phyloP scores from a whole-genome alignment of 37 sponge, comb jelly and placozoan species.

The Spongilla lacustris region DNA sequence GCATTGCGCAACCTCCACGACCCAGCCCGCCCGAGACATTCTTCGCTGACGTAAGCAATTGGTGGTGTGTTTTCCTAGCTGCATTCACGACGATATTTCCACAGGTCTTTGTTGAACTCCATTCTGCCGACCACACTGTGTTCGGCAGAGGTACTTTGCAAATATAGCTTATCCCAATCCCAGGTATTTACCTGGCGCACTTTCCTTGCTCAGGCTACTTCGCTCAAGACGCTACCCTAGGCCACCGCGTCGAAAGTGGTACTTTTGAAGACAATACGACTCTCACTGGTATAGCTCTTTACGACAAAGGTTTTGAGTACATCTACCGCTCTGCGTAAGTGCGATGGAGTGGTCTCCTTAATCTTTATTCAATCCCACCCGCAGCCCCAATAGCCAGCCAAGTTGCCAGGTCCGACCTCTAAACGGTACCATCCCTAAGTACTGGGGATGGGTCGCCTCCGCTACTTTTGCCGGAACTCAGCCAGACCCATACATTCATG shows the following conservation, averaged over 20 bases:
- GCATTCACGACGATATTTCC: not conserved
- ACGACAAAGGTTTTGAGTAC: not conserved
- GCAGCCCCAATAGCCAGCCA: not conserved
- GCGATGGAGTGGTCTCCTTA: not conserved
- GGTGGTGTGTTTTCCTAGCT: not conserved
- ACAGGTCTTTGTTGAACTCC: not conserved
- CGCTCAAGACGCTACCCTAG: not conserved
- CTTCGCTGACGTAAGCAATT: not conserved
- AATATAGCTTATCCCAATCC: not conserved
- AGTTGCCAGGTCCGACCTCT: not conserved
- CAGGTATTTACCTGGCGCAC: too few species aligned
- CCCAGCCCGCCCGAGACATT: conserved; percentile 3
- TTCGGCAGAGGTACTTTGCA: not conserved
- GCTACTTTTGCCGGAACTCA: not conserved
- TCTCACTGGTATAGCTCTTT: not conserved
- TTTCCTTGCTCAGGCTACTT: not conserved
- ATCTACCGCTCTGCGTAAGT: not conserved
- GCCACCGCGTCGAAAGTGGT: not conserved
- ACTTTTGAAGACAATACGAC: not conserved
- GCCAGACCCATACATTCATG: not conserved
- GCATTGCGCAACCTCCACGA: not conserved
- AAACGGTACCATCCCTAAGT: conserved; percentile 5
- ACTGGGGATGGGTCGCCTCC: conserved; percentile 4
- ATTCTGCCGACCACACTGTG: not conserved
- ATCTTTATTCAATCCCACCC: not conserved